Evolutionary conservation across 2,113 vertebrate species (phyloP), one percentile per base, ranked within the genome.

Genomic region (Climacteris rufus): DNA sequence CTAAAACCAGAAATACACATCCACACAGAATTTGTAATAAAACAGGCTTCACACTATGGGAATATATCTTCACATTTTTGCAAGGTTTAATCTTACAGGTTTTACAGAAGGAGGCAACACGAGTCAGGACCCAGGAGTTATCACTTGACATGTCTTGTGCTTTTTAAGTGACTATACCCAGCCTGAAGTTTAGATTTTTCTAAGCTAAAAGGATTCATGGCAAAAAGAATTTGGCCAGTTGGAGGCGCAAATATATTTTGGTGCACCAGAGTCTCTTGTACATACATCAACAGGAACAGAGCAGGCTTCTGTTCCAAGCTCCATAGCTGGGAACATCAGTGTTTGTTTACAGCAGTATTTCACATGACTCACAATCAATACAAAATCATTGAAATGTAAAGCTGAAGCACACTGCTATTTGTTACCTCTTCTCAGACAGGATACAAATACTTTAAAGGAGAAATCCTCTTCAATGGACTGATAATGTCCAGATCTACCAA

Each of bases 41-140:
- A 64, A 40, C 1, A 4, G 20, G 10, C 33, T 79, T 60, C 0
- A 3, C 27, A 11, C 40, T 24, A 8, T 2, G 1, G 27, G 23
- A 69, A 76, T 3, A 0, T 3, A 49, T 12, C 37, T 22, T 35
- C 37, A 60, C 24, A 8, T 77, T 81, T 89, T 27, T 37, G 6
- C 40, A 42, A 63, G 35, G 47, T 45, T 50, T 78, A 19, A 74
- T 72, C 31, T 75, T 30, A 28, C 72, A 85, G n/a, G 68, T 84
- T 96, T 68, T 52, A 85, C 82, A 7, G 30, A 39, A 79, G 39
- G 61, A 92, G 57, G 56, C 1, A 8, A 71, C 4, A 2, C 16
- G 18, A 49, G 68, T 35, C 15, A 49, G 25, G 53, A 84, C 39
- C 28, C 25, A 10, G 39, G 59, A 27, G 56, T 61, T 31, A 49